Conservation (phyloP, 2,797 vertebrate genomes). For the Sebastes reedi region DNA sequence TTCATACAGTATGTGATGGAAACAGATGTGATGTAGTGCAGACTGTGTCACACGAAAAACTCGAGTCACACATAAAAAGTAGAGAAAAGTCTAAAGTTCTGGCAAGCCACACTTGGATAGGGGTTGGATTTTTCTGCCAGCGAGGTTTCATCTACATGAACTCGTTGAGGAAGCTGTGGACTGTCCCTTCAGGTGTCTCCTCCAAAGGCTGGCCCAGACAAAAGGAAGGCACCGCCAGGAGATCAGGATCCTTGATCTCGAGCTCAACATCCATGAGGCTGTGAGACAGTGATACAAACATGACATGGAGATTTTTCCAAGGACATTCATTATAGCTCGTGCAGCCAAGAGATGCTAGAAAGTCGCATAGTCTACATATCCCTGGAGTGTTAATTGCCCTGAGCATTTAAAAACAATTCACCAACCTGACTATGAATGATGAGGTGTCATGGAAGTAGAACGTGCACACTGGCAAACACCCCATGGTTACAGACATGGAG, state of each 20-base stretch:
- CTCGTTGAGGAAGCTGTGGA: conserved; percentile 76
- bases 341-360: neutral
- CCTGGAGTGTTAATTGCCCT: neutral
- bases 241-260: conserved; percentile 77
- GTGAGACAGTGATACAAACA: conserved; percentile 14
- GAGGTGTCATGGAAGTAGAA: conserved; percentile 64
- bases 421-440: conserved; percentile 73
- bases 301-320: neutral
- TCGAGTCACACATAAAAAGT: conserved; percentile 43
- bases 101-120: conserved; percentile 24
- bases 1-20: conserved; percentile 46
- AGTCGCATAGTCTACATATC: neutral
- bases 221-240: conserved; percentile 71
- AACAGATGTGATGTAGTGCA: conserved; percentile 50
- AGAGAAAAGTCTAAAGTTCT: conserved; percentile 53
- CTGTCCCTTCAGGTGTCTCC: conserved; percentile 73
- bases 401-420: neutral
- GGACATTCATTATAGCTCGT: neutral
- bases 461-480: conserved; percentile 73
- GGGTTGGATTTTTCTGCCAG: conserved; percentile 24
- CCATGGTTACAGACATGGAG: conserved; percentile 67
- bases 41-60: conserved; percentile 40
- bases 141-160: conserved; percentile 71
- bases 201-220: conserved; percentile 71
- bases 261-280: conserved; percentile 70